phyloP scores from a whole-genome alignment of 2,113 vertebrate genomes.

The Machaerirhynchus nigripectus region DNA sequence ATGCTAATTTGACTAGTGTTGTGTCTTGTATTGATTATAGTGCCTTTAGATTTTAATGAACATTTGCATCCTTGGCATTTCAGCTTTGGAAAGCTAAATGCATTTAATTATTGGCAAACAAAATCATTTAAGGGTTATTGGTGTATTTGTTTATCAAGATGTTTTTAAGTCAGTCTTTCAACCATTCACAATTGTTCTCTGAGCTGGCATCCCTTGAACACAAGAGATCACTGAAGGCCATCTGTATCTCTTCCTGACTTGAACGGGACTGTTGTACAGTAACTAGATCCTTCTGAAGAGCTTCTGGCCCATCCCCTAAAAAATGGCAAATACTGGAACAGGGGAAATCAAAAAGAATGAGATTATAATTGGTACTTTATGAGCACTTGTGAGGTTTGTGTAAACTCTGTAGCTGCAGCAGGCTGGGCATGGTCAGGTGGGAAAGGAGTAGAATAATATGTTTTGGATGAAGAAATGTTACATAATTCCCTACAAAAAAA shows the following conservation, averaged over 20 bases:
- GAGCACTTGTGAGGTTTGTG: not conserved
- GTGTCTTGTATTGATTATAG: not conserved
- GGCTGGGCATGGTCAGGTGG: not conserved
- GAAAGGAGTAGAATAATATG: not conserved
- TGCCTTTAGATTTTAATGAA: conserved; percentile 4
- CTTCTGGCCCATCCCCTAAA: not conserved
- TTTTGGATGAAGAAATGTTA: not conserved
- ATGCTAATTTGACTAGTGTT: not conserved
- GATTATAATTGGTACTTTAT: not conserved
- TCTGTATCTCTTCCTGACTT: conserved; percentile 5
- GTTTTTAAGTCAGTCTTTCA: conserved; percentile 15
- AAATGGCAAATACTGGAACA: not conserved
- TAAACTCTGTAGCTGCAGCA: not conserved
- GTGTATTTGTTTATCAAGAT: conserved; percentile 32
- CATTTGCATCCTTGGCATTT: not conserved
- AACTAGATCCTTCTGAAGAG: conserved; percentile 7
- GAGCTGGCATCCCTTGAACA: not conserved
- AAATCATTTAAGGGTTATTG: not conserved
- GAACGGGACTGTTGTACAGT: not conserved
- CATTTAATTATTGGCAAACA: not conserved
- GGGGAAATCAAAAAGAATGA: not conserved
- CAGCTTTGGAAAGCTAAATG: not conserved
- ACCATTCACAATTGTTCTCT: conserved; percentile 15
- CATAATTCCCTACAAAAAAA: not conserved
- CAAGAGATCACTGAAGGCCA: conserved; percentile 6